These are phyloP conservation scores for Stenotaenia linearis DNA, from an alignment of 2,888 invertebrate species.

Conservation along the genomic window DNA sequence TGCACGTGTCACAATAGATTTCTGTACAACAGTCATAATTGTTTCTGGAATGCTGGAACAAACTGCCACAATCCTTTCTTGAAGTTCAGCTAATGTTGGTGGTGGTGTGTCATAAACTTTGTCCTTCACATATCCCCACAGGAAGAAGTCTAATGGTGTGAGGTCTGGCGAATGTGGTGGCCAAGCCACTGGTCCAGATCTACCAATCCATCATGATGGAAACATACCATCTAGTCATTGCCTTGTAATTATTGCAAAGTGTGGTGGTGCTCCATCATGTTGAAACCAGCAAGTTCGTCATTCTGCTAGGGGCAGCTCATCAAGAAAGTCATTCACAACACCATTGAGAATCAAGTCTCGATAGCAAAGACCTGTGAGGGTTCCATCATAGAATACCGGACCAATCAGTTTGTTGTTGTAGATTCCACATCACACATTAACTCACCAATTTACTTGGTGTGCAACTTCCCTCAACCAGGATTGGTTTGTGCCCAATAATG, in stretches of 20 bases:
- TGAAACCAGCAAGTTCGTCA: constrained; percentile 34
- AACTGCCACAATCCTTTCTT: too few species aligned
- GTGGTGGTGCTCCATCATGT: constrained; percentile 36
- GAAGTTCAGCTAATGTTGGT: too few species aligned
- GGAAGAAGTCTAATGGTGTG: too few species aligned
- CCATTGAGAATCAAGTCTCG: background rate
- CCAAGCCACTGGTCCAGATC: constrained; percentile 35
- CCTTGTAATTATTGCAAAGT: constrained; percentile 29
- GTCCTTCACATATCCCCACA: too few species aligned
- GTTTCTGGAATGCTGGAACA: too few species aligned
- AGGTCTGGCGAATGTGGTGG: constrained; percentile 35
- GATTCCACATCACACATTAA: constrained; percentile 22
- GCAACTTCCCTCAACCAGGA: background rate
- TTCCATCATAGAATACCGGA: background rate
- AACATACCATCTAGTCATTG: constrained; percentile 32
- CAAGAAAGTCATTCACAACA: constrained; percentile 6
- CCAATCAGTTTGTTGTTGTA: background rate
- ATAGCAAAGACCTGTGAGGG: background rate
- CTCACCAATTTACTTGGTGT: background rate
- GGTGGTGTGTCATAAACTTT: too few species aligned
- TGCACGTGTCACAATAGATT: too few species aligned
- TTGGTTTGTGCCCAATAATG: constrained; percentile 19
- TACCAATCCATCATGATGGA: constrained; percentile 35
- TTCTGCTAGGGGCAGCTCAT: constrained; percentile 8
- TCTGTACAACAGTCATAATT: too few species aligned